Base-by-base conservation (phyloP, 2,888 invertebrate genomes). In the Idaea dimidiata region DNA sequence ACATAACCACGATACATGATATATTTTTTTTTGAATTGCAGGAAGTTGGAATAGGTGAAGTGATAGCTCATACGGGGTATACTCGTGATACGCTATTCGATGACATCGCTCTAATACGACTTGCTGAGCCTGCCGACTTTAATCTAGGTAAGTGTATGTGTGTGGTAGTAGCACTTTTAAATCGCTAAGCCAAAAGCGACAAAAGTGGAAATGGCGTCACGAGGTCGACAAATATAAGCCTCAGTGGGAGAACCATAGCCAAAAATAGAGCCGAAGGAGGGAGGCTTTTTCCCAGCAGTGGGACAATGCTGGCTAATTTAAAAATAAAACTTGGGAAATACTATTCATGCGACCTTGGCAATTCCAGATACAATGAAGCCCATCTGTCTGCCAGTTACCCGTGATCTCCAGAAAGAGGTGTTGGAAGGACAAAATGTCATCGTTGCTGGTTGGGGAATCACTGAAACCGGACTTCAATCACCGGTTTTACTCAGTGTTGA, bases 31-130 rank as follows among this genome's bases (percentile, higher is more conserved):
- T 57, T 31, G 66, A 67, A 66, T 82, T 81, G 56, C 82, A 90
- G 90, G 85, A 94, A 68, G 88, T 93, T 16, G 69, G 76, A 3
- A 82, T 94, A 57, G 93, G 88, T 5, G 78, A 78, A 43, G 69
- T 86, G 0, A 86, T 92, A 16, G 77, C 86, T 2, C 95, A 95
- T 80, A 91, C 93, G 0, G 83, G 87, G 4, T 95, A 94, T 69
- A 80, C 80, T 16, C 83, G 76, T 2, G 76, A 83, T 59, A 78
- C 76, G 0, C 70, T 84, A 8, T 71, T 75, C 10, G 84, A 95
- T 69, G 95, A 95, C 70, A 93, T 95, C 59, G 95, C 93, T 0
- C 76, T 95, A 6, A 78, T 95, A 60, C 89, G 94, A 70, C 76
- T 94, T 16, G 71, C 87, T 17, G 75, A 81, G 59, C 84, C 89